Conservation (phyloP, 92 coral and sea anemone species). For the Zoanthus sansibaricus region DNA sequence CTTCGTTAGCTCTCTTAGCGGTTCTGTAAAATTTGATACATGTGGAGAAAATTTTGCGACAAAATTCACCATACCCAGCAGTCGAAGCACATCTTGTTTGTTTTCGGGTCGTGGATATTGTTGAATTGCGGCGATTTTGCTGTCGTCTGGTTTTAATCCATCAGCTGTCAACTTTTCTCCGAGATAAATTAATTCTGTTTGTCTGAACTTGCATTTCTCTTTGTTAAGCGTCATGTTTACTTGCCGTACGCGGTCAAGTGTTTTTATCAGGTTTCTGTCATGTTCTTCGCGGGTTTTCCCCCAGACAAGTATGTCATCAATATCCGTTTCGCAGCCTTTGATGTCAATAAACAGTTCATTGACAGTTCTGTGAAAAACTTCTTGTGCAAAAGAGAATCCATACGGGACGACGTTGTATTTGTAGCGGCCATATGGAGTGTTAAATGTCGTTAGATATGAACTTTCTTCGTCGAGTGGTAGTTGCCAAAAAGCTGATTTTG, state of each 20-base stretch:
- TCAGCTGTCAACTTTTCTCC: constrained; percentile 66
- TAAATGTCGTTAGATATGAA: constrained; percentile 62
- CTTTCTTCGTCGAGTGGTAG: constrained; percentile 66
- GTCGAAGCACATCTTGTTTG: constrained; percentile 68
- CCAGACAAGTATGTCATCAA: constrained; percentile 76
- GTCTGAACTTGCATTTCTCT: constrained; percentile 60
- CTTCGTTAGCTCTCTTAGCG: constrained; percentile 64
- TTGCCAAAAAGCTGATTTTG: constrained; percentile 69
- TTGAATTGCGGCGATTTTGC: constrained; percentile 61
- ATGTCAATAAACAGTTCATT: constrained; percentile 54
- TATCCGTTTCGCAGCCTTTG: constrained; percentile 66
- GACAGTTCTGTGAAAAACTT: constrained; percentile 70
- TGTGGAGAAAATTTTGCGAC: constrained; percentile 65
- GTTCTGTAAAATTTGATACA: constrained; percentile 53
- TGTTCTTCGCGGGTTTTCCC: constrained; percentile 70
- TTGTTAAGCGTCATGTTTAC: constrained; percentile 67
- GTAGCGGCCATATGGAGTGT: constrained; percentile 70
- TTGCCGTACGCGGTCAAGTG: constrained; percentile 46
- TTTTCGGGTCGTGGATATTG: constrained; percentile 53
- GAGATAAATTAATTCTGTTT: constrained; percentile 56
- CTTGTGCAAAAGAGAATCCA: constrained; percentile 69
- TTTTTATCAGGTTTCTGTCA: constrained; percentile 35
- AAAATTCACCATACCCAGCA: constrained; percentile 72
- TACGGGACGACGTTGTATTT: constrained; percentile 63
- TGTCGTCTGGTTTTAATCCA: constrained; percentile 66